Conservation (phyloP, 2,797 vertebrate genomes). For the Perodicticus potto region DNA sequence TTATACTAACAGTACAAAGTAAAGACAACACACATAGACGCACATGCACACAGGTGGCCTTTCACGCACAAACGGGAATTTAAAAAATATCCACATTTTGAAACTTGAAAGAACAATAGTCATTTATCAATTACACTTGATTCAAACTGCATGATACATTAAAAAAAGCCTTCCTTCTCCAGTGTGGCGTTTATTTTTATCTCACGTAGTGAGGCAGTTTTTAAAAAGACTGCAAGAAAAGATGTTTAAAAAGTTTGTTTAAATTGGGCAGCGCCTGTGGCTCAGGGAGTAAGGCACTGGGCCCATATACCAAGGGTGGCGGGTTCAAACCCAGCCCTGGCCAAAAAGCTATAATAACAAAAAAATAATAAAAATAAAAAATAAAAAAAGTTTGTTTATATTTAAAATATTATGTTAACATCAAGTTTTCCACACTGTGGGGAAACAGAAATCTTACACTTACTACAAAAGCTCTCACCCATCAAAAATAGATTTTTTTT, state of each 20-base stretch:
- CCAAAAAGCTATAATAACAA: not conserved
- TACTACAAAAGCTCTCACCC: not conserved
- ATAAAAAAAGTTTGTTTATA: not conserved
- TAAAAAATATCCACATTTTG: not conserved
- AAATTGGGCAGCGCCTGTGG: not conserved
- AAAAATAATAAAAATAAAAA: too few species aligned
- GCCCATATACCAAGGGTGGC: too few species aligned
- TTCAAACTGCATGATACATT: not conserved
- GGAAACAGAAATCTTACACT: not conserved
- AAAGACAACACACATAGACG: not conserved
- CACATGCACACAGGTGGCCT: not conserved
- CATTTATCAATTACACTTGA: not conserved
- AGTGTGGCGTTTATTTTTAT: not conserved
- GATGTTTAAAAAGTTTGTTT: not conserved
- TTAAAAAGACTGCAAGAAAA: not conserved
- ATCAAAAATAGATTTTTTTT: not conserved
- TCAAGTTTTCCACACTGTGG: not conserved
- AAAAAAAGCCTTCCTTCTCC: not conserved
- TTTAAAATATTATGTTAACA: not conserved
- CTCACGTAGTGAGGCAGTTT: not conserved
- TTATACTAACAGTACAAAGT: not conserved
- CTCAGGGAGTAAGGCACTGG: too few species aligned
- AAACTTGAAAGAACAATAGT: not conserved
- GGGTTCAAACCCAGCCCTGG: not conserved
- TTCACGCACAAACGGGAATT: not conserved